phyloP scores from a whole-genome alignment of 1,140 invertebrate species.

The Ceratina australensis region DNA sequence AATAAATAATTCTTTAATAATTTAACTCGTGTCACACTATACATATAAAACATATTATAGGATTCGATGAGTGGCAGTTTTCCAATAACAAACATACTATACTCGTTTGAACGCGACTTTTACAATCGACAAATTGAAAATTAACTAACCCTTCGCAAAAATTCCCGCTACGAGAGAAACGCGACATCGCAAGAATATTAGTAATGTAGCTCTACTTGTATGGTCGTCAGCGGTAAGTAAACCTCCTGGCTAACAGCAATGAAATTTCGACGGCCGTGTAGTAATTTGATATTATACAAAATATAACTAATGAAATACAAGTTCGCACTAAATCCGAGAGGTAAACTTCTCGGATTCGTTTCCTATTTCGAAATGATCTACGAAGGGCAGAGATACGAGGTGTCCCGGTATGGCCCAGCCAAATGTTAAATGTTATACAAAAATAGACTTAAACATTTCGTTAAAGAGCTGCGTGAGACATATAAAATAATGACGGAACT shows the following conservation, averaged over 20 bases:
- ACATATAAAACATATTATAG: constrained; percentile 57
- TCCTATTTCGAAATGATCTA: constrained; percentile 3
- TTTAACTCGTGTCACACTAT: constrained; percentile 65
- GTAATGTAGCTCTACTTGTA: not conserved
- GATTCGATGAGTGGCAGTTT: constrained; percentile 45
- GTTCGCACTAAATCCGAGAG: not conserved
- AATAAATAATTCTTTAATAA: constrained; percentile 72
- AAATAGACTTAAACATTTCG: no score
- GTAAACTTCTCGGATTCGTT: constrained; percentile 2
- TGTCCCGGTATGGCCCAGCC: no score
- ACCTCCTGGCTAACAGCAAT: not conserved
- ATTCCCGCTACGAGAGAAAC: constrained; percentile 8
- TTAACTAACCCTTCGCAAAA: constrained; percentile 43
- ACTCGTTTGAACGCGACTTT: constrained; percentile 7
- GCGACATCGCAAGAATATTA: constrained; percentile 10
- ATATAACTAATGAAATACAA: constrained; percentile 18
- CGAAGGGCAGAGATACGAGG: constrained; percentile 27
- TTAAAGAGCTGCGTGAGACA: no score
- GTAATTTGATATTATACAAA: constrained; percentile 4
- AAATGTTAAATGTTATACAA: no score
- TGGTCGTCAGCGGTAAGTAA: not conserved
- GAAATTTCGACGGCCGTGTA: constrained; percentile 4
- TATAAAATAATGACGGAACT: no score
- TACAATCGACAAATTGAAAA: constrained; percentile 29
- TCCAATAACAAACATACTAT: constrained; percentile 36